Base-by-base conservation (phyloP, 64 coral and sea anemone species). In the Montipora capricornis region DNA sequence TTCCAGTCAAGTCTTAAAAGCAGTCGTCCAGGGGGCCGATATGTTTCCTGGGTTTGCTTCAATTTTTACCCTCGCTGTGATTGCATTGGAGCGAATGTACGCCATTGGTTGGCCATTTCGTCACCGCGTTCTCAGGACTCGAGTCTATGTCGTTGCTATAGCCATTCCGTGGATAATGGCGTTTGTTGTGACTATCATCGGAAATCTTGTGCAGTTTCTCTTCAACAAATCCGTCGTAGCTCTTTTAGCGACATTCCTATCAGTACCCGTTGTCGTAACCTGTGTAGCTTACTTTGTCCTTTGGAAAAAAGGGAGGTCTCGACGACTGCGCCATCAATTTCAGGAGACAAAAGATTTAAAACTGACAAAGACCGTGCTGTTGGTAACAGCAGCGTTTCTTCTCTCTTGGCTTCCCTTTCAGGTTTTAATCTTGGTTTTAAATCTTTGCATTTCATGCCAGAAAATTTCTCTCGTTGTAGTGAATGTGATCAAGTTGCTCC, bases 1-100 rank as follows among this genome's bases (percentile, higher is more conserved):
- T 8, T 1, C 6, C 17, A 20, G 64, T 37, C 88, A 45, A 3
- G 73, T 75, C 0, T 37, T 75, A 2, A 2, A 5, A 2, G 73
- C 24, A 1, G 6, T 75, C 20, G 26, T 12, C 2, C 49, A 58
- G 9, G 51, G 49, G 8, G 20, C 79, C 10, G 89, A 90, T 81
- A 71, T 90, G 77, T 73, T 90, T 44, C 80, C 89, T 58, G 89
- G 89, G 3, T 80, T 90, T 73, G 16, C 7, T 26, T 90, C 89
- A 5, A 51, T 90, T 26, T 90, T 90, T 8, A 70, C 77, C 1
- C 16, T 90, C 0, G 49, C 89, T 19, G 37, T 71, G 2, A 90
- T 90, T 22, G 59, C 77, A 48, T 52, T 90, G 15, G 89, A 90
- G 62, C 44, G 89, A 83, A 83, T 83, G 80, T 83, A 67, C 29